Evolutionary conservation across 2,113 vertebrate genomes (phyloP).

Genomic region (Tonatia bakeri): DNA sequence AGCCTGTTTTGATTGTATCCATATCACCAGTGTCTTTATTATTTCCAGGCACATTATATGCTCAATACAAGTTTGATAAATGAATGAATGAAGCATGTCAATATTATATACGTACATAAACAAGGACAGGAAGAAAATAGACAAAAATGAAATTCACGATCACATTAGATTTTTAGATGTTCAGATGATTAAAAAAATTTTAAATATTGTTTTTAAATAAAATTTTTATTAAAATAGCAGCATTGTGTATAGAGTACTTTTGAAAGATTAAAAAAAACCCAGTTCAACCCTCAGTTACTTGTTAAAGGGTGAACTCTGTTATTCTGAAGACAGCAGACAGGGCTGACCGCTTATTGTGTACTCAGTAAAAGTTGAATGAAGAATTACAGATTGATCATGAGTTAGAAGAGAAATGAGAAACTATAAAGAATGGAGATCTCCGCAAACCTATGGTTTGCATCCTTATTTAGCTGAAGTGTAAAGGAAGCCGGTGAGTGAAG

Average conservation of each 20-base stretch:
- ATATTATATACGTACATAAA: not conserved
- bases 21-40: not conserved
- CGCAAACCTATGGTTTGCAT: not conserved
- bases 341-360: not conserved
- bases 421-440: not conserved
- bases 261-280: not conserved
- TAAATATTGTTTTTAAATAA: not conserved
- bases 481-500: not conserved
- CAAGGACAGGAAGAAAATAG: not conserved
- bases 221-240: not conserved
- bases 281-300: not conserved
- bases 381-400: not conserved
- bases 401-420: not conserved
- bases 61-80: not conserved
- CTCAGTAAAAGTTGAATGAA: not conserved
- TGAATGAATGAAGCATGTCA: not conserved
- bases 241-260: not conserved
- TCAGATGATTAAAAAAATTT: not conserved
- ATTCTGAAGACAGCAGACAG: not conserved
- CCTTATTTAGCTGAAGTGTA: not conserved
- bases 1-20: not conserved
- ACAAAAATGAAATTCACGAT: not conserved
- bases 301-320: not conserved
- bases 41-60: not conserved
- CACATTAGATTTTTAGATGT: not conserved